phyloP scores from a whole-genome alignment of 2,888 invertebrate species.

The Sesia apiformis region DNA sequence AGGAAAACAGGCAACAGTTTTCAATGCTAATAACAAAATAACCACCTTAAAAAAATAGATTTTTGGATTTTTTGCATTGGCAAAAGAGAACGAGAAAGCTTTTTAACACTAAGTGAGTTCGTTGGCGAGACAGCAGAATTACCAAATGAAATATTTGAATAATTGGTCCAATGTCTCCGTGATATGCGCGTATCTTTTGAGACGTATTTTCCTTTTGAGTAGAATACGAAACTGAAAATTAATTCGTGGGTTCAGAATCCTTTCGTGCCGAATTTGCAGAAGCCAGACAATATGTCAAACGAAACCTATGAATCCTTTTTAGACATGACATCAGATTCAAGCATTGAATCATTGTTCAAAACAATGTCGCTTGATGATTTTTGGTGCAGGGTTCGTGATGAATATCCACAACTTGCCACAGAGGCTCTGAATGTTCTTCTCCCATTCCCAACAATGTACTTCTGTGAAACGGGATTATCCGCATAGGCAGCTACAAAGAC shows the following conservation, averaged over 20 bases:
- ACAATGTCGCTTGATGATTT: slow-evolving; percentile 22
- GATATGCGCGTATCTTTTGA: slow-evolving; percentile 21
- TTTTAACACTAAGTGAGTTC: slow-evolving; percentile 22
- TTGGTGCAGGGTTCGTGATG: slow-evolving; percentile 21
- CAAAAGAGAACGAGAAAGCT: slow-evolving; percentile 19
- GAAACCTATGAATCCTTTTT: too few relatives aligned
- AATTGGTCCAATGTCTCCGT: slow-evolving; percentile 20
- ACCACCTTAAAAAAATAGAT: slow-evolving; percentile 20
- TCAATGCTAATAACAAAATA: slow-evolving; percentile 19
- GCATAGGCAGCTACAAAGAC: too few relatives aligned
- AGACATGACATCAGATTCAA: too few relatives aligned
- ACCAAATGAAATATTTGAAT: slow-evolving; percentile 20
- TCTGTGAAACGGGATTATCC: neutral
- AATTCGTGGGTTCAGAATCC: too few relatives aligned
- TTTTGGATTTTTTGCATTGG: slow-evolving; percentile 18
- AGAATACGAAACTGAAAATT: slow-evolving; percentile 20
- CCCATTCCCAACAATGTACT: neutral
- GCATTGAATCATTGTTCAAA: too few relatives aligned
- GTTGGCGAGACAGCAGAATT: slow-evolving; percentile 17
- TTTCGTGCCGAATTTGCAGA: too few relatives aligned
- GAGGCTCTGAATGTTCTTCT: slow-evolving; percentile 8
- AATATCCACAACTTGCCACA: slow-evolving; percentile 21
- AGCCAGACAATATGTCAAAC: too few relatives aligned
- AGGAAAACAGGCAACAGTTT: slow-evolving; percentile 22
- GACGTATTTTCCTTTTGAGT: slow-evolving; percentile 20